Conservation (phyloP, 2,113 vertebrate species). For the Meleagris gallopavo region DNA sequence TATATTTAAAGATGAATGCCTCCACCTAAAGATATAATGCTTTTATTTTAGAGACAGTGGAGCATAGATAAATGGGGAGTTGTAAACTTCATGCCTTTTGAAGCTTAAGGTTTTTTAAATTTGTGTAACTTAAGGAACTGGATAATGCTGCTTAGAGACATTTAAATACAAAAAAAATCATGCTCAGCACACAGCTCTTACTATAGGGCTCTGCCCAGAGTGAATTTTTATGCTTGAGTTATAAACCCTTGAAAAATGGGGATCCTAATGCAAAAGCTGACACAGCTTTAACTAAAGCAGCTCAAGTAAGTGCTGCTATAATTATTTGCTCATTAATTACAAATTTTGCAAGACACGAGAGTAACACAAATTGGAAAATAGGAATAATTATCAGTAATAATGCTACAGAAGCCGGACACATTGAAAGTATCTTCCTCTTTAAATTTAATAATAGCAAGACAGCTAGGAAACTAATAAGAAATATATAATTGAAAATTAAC, state of each 20-base stretch:
- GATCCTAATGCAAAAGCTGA: conserved; percentile 67
- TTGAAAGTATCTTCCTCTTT: conserved; percentile 74
- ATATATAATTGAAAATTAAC: conserved; percentile 81
- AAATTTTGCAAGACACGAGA: conserved; percentile 75
- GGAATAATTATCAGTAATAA: conserved; percentile 78
- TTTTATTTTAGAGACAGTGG: background rate
- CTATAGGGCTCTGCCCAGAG: conserved; percentile 27
- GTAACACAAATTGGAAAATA: conserved; percentile 80
- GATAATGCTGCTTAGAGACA: background rate
- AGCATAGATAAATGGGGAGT: background rate
- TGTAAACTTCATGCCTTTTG: background rate
- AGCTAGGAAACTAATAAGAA: conserved; percentile 76
- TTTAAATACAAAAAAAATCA: conserved; percentile 1
- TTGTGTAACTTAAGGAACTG: background rate
- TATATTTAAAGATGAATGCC: background rate
- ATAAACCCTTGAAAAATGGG: conserved; percentile 72
- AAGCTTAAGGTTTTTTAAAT: background rate
- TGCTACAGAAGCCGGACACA: conserved; percentile 64
- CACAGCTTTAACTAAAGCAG: conserved; percentile 72
- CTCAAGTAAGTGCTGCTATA: conserved; percentile 70
- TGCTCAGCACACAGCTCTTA: conserved; percentile 27
- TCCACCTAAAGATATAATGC: background rate
- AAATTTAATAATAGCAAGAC: conserved; percentile 78
- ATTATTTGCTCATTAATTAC: conserved; percentile 80
- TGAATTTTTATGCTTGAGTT: conserved; percentile 72